Conservation (phyloP, 2,797 vertebrate species). For the Pseudomugil gertrudae region DNA sequence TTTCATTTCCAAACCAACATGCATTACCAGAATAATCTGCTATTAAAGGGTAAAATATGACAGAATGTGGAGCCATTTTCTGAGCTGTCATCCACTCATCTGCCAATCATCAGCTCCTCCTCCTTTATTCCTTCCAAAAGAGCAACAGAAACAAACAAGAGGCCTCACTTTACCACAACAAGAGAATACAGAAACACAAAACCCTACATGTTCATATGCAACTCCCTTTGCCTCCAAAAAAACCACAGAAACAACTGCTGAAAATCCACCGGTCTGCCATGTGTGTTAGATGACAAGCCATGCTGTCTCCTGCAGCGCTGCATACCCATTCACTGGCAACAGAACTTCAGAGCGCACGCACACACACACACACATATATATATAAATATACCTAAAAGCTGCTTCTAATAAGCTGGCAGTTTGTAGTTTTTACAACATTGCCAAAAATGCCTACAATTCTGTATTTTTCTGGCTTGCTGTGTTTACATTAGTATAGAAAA, state of each 20-base stretch:
- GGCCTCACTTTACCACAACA: constrained; percentile 36
- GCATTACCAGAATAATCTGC: background rate
- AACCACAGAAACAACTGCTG: constrained; percentile 56
- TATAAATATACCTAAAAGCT: constrained; percentile 31
- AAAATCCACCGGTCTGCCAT: constrained; percentile 39
- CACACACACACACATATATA: constrained; percentile 31
- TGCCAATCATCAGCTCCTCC: constrained; percentile 19
- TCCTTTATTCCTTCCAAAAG: constrained; percentile 18
- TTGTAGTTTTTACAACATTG: too few relatives aligned
- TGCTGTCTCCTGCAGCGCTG: constrained; percentile 42
- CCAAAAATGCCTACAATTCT: too few relatives aligned
- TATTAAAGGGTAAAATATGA: background rate
- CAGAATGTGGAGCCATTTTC: background rate
- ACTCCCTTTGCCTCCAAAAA: constrained; percentile 50
- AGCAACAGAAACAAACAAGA: constrained; percentile 53
- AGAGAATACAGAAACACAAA: constrained; percentile 38
- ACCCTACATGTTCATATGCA: background rate
- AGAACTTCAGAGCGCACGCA: constrained; percentile 46
- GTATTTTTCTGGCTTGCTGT: too few relatives aligned
- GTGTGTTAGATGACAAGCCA: constrained; percentile 25
- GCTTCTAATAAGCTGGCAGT: constrained; percentile 21
- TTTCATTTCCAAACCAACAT: constrained; percentile 3
- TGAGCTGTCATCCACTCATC: constrained; percentile 18
- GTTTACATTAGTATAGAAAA: too few relatives aligned
- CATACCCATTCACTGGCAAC: constrained; percentile 61